Base-by-base conservation (phyloP, 2,888 invertebrate genomes). In the Cynaeus angustus region DNA sequence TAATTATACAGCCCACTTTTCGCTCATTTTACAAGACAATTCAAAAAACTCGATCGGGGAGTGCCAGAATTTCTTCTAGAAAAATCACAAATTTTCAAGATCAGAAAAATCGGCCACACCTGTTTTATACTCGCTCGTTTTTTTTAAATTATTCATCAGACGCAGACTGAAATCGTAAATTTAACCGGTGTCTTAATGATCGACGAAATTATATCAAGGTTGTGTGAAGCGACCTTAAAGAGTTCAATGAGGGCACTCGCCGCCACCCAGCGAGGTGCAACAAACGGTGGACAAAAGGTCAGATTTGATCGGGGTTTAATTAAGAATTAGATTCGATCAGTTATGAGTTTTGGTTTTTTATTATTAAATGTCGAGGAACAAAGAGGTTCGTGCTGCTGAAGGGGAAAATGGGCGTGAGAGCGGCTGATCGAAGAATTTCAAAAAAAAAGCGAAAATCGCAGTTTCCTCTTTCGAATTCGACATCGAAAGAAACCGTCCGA, bases 121-220 rank as follows among this genome's bases (percentile, higher is more conserved):
- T 9, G 33, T 33, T 33, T 41, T 41, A 3, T 10, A 12, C n/a
- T 13, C 12, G 13, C 16, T 16, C 13, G 14, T 6, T 21, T 21
- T 21, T 21, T 45, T 16, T 50, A 46, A 46, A 50, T 50, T 50
- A 50, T 50, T 50, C 50, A 50, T 50, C 30, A 41, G 28, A 5
- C 10, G 50, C 48, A 48, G 48, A 48, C 48, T 5, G 12, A 14
- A 21, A 13, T 12, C 7, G 43, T 48, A 48, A 48, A 48, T 48
- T 16, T 16, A 37, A 37, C 41, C 41, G 41, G 41, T 41, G 41
- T 7, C 41, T 41, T 41, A 41, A 41, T 13, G 41, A 41, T 41
- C 28, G 30, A 50, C 50, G 26, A 16, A 50, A 50, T 50, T 10
- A 50, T 50, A 50, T 50, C 50, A 50, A 50, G 50, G 50, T 10